A percentile compares a stretch with the other conserved stretches of the same genome.
Conservation (phyloP, 2,113 vertebrate genomes). For the Prietella phreatophila region DNA sequence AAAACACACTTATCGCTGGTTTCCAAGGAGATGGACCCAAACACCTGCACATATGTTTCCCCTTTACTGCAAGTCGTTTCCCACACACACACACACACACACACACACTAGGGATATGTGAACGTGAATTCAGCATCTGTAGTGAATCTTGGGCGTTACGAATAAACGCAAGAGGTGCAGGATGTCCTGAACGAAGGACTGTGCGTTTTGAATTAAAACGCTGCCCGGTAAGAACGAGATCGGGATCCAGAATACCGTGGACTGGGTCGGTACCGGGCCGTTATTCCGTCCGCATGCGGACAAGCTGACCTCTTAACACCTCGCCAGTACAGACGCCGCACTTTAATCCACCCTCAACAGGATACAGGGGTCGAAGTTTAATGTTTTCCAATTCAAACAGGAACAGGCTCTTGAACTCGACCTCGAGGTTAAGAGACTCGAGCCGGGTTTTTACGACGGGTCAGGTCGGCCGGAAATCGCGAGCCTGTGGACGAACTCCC, state of each 20-base stretch:
- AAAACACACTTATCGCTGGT: constrained; percentile 11
- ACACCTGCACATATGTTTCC: constrained; percentile 16
- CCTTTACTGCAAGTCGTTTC: constrained; percentile 24
- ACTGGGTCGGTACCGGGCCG: background rate
- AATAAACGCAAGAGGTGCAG: background rate
- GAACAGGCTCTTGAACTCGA: background rate
- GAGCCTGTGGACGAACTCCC: background rate
- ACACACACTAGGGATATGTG: too few species aligned
- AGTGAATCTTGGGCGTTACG: background rate
- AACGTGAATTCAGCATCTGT: background rate
- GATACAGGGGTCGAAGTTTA: background rate
- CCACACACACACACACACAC: background rate
- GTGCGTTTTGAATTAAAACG: background rate
- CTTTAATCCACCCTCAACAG: constrained; percentile 8
- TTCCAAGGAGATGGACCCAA: background rate
- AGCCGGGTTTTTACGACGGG: background rate
- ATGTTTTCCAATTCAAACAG: background rate
- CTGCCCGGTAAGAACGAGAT: background rate
- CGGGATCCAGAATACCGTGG: background rate
- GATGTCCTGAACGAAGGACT: background rate
- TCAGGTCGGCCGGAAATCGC: background rate
- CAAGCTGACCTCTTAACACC: background rate
- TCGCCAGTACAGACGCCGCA: background rate
- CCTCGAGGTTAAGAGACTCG: background rate
- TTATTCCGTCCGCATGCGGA: background rate